phyloP scores from a whole-genome alignment of 1,140 invertebrate genomes.

The Riptortus pedestris region DNA sequence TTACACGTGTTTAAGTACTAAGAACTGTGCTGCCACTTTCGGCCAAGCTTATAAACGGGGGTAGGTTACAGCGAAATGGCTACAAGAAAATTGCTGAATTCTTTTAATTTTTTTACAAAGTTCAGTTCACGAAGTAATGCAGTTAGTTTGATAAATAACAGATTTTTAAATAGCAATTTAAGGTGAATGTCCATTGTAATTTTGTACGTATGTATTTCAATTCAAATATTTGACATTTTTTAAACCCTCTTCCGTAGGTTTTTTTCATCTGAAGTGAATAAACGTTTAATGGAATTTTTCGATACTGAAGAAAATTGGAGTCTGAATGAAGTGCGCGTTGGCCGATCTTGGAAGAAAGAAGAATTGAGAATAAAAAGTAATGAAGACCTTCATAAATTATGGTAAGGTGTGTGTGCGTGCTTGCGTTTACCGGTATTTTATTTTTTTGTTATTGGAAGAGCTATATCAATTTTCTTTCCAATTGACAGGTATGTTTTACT shows the following conservation, averaged over 20 bases:
- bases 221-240: neutral
- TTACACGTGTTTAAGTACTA: constrained; percentile 1
- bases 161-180: neutral
- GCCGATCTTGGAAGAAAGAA: constrained; percentile 79
- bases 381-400: constrained; percentile 92
- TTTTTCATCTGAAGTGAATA: constrained; percentile 8
- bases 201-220: neutral
- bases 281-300: constrained; percentile 78
- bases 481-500: constrained; percentile 70
- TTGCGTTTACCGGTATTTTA: constrained; percentile 24
- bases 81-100: neutral
- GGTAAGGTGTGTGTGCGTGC: constrained; percentile 47
- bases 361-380: constrained; percentile 94
- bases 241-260: neutral
- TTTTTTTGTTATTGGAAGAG: neutral
- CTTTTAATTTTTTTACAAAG: neutral
- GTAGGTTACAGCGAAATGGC: neutral
- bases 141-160: neutral
- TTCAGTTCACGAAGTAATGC: neutral
- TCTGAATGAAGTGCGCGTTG: constrained; percentile 62
- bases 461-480: neutral
- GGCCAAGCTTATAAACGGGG: neutral
- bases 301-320: constrained; percentile 81
- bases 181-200: neutral
- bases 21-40: constrained; percentile 2